A percentile compares a stretch with the other conserved stretches of the same genome.
Evolutionary conservation across 1,140 invertebrate genomes (phyloP).

Genomic region (Catajapyx aquilonaris): DNA sequence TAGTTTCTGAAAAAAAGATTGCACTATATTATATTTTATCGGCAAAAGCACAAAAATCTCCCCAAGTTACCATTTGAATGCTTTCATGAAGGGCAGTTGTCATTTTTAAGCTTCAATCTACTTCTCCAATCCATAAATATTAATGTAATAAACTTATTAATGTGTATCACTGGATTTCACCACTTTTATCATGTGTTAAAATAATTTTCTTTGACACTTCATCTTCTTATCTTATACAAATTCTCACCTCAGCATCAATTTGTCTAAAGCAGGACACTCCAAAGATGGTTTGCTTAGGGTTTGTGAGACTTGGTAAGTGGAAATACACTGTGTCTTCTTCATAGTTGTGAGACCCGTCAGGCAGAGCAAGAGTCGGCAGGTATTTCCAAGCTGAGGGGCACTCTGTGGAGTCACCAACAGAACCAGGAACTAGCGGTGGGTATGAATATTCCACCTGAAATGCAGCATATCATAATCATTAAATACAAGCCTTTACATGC

Average conservation of each 20-base stretch:
- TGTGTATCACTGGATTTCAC: no score
- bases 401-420: conserved; percentile 39
- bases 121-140: no score
- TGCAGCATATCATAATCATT: no score
- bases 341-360: conserved; percentile 96
- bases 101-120: no score
- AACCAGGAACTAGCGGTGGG: conserved; percentile 59
- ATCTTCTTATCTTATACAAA: conserved; percentile 1
- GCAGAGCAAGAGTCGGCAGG: conserved; percentile 80
- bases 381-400: conserved; percentile 85
- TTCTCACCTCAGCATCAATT: conserved; percentile 73
- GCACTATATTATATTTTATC: no score
- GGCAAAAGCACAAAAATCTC: no score
- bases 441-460: conserved; percentile 91
- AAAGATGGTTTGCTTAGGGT: conserved; percentile 70
- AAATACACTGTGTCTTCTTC: conserved; percentile 92
- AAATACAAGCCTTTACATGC: no score
- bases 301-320: conserved; percentile 69
- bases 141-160: no score
- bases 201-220: no score
- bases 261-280: conserved; percentile 95
- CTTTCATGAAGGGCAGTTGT: no score
- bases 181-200: no score
- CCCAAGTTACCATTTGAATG: no score
- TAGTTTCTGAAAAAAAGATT: conserved; percentile 48